A percentile compares a stretch with the other conserved stretches of the same genome.
phyloP scores from a whole-genome alignment of 2,113 vertebrate genomes.

The crab-eating macaque (Macaca fascicularis) region T2T-MFA8v1.1 NC_088389.1:58607001-58607500 shows the following conservation, averaged over 20 bases:
- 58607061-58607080: slow-evolving; percentile 40
- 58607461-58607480: slow-evolving; percentile 51
- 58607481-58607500: slow-evolving; percentile 14
- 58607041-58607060: neutral
- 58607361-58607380: slow-evolving; percentile 35
- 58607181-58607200: slow-evolving; percentile 57
- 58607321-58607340: slow-evolving; percentile 49
- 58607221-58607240: slow-evolving; percentile 58
- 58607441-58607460: neutral
- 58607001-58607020: neutral
- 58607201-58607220: slow-evolving; percentile 69
- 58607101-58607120: slow-evolving; percentile 38
- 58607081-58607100: slow-evolving; percentile 39
- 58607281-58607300: slow-evolving; percentile 70
- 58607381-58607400: neutral
- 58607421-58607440: slow-evolving; percentile 44
- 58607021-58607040: neutral
- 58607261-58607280: slow-evolving; percentile 70
- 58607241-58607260: slow-evolving; percentile 58
- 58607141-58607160: slow-evolving; percentile 56
- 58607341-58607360: slow-evolving; percentile 47
- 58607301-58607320: slow-evolving; percentile 67
- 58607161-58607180: slow-evolving; percentile 42
- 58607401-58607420: slow-evolving; percentile 39
- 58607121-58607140: slow-evolving; percentile 22